Conservation (phyloP, 2,113 vertebrate genomes). For the Corythornis vintsioides region DNA sequence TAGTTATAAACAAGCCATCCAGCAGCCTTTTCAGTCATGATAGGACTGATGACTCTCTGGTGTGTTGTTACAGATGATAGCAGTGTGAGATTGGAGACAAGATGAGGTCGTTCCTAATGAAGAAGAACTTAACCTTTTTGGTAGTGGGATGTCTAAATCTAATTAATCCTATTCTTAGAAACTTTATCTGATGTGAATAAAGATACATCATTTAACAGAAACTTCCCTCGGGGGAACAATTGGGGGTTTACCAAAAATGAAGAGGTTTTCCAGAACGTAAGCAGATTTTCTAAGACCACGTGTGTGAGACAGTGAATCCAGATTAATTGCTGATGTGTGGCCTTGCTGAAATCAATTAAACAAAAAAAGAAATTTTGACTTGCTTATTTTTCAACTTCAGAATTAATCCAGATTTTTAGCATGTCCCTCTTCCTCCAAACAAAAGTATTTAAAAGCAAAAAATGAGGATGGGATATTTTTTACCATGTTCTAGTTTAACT, state of each 20-base stretch:
- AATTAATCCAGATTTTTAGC: neutral
- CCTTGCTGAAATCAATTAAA: neutral
- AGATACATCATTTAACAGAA: neutral
- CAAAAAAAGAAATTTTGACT: neutral
- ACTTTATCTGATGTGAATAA: conserved; percentile 37
- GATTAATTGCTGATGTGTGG: neutral
- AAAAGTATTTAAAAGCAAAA: neutral
- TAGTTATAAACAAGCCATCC: conserved; percentile 63
- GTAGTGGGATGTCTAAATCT: conserved; percentile 33
- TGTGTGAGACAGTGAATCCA: neutral
- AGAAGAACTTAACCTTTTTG: conserved; percentile 66
- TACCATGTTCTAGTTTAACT: neutral
- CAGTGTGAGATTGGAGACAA: conserved; percentile 42
- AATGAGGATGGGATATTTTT: neutral
- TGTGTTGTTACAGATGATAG: conserved; percentile 54
- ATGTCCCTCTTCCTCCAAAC: neutral
- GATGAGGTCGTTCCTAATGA: conserved; percentile 71
- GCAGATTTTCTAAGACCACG: neutral
- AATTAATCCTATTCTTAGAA: conserved; percentile 68
- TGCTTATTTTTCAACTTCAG: neutral
- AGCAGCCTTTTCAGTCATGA: conserved; percentile 37
- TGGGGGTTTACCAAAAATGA: conserved; percentile 31
- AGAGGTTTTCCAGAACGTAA: conserved; percentile 13
- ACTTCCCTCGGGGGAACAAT: conserved; percentile 22
- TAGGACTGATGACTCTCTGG: conserved; percentile 55